Percentiles rank a stretch among this genome's conserved stretches.
Evolutionary conservation across 2,113 vertebrate genomes (phyloP).

Genomic region (Istiophorus platypterus): DNA sequence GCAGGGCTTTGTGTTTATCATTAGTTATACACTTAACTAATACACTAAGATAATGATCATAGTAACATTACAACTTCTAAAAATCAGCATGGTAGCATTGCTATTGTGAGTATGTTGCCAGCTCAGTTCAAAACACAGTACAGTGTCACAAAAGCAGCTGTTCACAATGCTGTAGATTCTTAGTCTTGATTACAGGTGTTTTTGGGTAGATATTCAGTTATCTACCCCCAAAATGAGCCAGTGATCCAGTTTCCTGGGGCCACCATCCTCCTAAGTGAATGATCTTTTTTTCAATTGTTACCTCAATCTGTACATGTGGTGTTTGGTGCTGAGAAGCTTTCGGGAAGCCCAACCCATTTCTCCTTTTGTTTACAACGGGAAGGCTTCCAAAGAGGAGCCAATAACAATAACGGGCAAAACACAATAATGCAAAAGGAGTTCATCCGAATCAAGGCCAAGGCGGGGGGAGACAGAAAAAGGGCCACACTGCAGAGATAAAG

Average conservation of each 20-base stretch:
- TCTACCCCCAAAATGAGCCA: slow-evolving; percentile 3
- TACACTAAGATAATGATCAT: not conserved
- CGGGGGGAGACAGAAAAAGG: slow-evolving; percentile 25
- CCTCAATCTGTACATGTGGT: too few species aligned
- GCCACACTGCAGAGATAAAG: slow-evolving; percentile 29
- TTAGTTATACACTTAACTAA: not conserved
- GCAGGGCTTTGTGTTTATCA: not conserved
- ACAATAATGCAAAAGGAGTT: slow-evolving; percentile 49
- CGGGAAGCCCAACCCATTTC: slow-evolving; percentile 47
- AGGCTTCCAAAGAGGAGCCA: slow-evolving; percentile 31
- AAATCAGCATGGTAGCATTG: not conserved
- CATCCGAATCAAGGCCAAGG: slow-evolving; percentile 44
- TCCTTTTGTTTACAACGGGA: slow-evolving; percentile 24
- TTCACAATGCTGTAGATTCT: not conserved
- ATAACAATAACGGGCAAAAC: slow-evolving; percentile 39
- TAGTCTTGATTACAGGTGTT: not conserved
- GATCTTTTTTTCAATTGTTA: not conserved
- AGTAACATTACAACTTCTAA: not conserved
- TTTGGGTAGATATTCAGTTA: slow-evolving; percentile 27
- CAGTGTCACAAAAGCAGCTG: too few species aligned
- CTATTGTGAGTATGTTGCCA: not conserved
- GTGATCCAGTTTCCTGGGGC: not conserved
- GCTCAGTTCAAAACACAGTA: too few species aligned
- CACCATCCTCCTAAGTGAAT: slow-evolving; percentile 4
- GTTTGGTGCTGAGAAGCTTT: slow-evolving; percentile 24